A percentile compares a stretch with the other conserved stretches of the same genome.
Conservation (phyloP, 2,888 invertebrate species). For the Pristionchus arcanus region DNA sequence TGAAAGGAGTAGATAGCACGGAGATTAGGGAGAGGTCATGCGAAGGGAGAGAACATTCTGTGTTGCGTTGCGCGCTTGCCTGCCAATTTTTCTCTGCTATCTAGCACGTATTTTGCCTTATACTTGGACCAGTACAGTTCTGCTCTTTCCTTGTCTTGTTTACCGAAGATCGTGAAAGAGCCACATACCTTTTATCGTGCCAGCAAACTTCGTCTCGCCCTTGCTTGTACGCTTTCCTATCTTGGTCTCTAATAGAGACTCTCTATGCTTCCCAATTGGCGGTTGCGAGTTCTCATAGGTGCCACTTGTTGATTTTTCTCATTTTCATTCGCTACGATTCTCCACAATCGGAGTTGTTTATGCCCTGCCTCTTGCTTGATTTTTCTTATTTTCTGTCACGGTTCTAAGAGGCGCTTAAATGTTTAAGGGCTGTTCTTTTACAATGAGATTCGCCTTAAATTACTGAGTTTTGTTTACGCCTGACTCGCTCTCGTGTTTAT, state of each 20-base stretch:
- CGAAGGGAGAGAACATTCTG: neutral
- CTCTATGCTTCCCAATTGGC: neutral
- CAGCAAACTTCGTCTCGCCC: neutral
- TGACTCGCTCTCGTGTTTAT: too few relatives aligned
- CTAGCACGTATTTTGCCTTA: neutral
- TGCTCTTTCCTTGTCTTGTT: neutral
- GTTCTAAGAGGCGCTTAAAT: too few relatives aligned
- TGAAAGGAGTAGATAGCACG: neutral
- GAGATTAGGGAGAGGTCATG: constrained; percentile 39
- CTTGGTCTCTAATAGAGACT: neutral
- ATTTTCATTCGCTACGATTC: too few relatives aligned
- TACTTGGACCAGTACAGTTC: neutral
- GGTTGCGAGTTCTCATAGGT: too few relatives aligned
- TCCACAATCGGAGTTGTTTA: neutral
- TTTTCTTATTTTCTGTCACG: too few relatives aligned
- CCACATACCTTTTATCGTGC: neutral
- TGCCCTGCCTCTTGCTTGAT: neutral
- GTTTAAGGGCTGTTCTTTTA: neutral
- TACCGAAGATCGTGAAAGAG: neutral
- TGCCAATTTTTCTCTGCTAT: neutral
- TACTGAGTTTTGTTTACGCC: too few relatives aligned
- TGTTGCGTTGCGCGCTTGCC: neutral
- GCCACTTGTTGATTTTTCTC: neutral
- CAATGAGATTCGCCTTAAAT: too few relatives aligned
- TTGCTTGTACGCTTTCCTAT: neutral